These are phyloP conservation scores for Mastomys natalensis DNA, from an alignment of 2,113 vertebrate genomes.

Conservation along the genomic window DNA sequence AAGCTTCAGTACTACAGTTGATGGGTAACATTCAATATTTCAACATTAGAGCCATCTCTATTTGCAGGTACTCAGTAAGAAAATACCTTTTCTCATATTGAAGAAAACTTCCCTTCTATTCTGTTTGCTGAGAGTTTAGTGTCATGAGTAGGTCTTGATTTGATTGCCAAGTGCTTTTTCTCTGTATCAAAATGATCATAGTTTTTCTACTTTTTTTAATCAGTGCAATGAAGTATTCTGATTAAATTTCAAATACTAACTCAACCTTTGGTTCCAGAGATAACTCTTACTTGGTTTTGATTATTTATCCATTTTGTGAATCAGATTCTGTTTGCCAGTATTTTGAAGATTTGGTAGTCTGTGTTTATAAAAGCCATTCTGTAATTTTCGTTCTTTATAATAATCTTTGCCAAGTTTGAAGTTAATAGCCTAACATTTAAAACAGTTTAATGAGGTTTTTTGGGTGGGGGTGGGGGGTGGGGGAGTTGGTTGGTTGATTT, in stretches of 20 bases:
- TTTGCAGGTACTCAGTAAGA: background rate
- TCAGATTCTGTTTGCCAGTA: background rate
- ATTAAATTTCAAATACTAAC: constrained; percentile 7
- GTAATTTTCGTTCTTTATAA: constrained; percentile 18
- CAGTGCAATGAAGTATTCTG: background rate
- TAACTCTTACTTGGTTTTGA: background rate
- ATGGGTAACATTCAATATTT: background rate
- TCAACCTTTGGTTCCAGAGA: background rate
- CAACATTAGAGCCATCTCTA: background rate
- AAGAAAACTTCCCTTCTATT: background rate
- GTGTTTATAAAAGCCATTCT: background rate
- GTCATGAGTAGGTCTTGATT: background rate
- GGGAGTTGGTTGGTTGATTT: background rate
- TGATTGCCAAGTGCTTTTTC: constrained; percentile 13
- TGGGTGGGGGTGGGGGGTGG: too few species aligned
- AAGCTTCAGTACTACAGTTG: background rate
- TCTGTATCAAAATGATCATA: background rate
- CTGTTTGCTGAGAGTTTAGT: background rate
- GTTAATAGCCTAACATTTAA: background rate
- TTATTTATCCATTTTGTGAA: background rate
- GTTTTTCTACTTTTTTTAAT: background rate
- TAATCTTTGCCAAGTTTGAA: background rate
- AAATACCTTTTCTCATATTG: background rate
- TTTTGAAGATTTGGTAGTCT: background rate
- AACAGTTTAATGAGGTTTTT: background rate